Evolutionary conservation across 1,140 invertebrate species (phyloP).

Genomic region (Nixonia krombeini): DNA sequence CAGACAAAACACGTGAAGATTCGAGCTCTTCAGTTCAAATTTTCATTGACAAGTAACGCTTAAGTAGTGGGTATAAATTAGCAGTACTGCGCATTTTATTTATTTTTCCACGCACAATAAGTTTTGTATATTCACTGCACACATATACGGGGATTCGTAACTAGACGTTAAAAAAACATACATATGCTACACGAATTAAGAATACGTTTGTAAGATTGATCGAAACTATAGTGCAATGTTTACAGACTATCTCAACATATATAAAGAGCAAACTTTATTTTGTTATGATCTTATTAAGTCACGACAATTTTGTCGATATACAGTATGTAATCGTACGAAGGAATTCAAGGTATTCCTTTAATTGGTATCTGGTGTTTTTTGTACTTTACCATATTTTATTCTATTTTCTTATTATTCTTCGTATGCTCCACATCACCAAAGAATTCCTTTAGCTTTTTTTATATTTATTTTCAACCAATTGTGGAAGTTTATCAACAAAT

Average conservation of each 20-base stretch:
- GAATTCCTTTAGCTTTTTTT: background rate
- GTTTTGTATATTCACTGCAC: background rate
- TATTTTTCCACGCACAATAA: too few relatives aligned
- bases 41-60: background rate
- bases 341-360: background rate
- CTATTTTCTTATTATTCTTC: too few relatives aligned
- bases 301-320: background rate
- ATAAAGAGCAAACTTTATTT: constrained; percentile 28
- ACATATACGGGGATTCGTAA: background rate
- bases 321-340: too few relatives aligned
- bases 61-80: background rate
- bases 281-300: constrained; percentile 6
- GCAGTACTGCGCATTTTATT: background rate
- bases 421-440: background rate
- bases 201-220: constrained; percentile 17
- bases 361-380: constrained; percentile 3
- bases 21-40: too few relatives aligned
- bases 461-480: constrained; percentile 1
- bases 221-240: constrained; percentile 9
- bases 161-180: background rate
- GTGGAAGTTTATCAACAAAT: too few relatives aligned
- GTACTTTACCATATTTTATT: background rate
- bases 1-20: too few relatives aligned
- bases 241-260: constrained; percentile 15
- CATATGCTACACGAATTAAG: constrained; percentile 2